Percentiles rank a stretch among this genome's conserved stretches.
phyloP scores from a whole-genome alignment of 1,140 invertebrate species.

The Ostrea denselamellosa region DNA sequence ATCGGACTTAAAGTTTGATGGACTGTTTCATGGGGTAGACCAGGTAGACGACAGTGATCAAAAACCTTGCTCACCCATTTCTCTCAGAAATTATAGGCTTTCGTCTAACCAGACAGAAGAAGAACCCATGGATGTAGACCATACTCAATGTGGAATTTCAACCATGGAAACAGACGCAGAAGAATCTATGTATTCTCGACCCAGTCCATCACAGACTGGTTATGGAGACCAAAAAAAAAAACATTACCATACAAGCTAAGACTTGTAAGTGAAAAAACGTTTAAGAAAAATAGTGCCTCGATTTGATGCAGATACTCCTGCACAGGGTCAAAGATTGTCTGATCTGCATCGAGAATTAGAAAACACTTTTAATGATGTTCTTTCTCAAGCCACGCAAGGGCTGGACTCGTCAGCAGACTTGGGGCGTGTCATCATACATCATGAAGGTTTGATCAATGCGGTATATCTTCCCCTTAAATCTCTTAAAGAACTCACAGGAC shows the following conservation, averaged over 20 bases:
- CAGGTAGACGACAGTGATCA: constrained; percentile 24
- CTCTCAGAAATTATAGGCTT: background rate
- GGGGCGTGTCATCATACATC: constrained; percentile 46
- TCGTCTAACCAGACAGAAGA: background rate
- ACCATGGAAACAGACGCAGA: background rate
- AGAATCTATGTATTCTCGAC: background rate
- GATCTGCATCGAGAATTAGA: constrained; percentile 41
- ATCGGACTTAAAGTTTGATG: constrained; percentile 28
- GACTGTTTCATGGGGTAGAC: constrained; percentile 20
- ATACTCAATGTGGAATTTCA: background rate
- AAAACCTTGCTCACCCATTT: constrained; percentile 41
- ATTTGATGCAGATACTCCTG: background rate
- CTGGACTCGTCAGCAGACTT: constrained; percentile 22
- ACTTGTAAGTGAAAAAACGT: constrained; percentile 31
- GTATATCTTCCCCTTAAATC: constrained; percentile 38
- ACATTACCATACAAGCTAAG: constrained; percentile 21
- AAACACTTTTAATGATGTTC: constrained; percentile 41
- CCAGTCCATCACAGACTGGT: constrained; percentile 13
- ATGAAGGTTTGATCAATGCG: constrained; percentile 34
- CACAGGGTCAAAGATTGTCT: constrained; percentile 22
- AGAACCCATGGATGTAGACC: constrained; percentile 1
- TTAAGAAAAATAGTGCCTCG: constrained; percentile 40
- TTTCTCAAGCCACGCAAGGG: constrained; percentile 20
- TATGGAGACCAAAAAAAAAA: background rate
- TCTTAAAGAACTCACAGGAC: constrained; percentile 17